phyloP scores from a whole-genome alignment of 37 sponge, comb jelly and placozoan species.

The Beroe forskalii region DNA sequence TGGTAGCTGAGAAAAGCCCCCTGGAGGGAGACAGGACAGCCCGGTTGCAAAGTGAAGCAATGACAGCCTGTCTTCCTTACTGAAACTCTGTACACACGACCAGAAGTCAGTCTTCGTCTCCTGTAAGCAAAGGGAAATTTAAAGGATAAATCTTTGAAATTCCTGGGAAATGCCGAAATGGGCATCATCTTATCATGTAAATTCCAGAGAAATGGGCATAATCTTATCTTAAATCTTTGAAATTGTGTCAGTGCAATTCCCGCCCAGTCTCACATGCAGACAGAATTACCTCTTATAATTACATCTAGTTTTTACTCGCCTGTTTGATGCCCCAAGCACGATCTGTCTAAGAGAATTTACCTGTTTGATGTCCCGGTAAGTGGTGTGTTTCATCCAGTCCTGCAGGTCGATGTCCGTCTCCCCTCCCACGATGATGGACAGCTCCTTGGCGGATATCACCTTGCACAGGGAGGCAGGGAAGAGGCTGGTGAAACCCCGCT shows the following conservation, averaged over 20 bases:
- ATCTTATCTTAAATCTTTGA: no score
- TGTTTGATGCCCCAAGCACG: no score
- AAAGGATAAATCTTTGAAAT: no score
- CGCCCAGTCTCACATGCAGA: no score
- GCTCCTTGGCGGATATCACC: background rate
- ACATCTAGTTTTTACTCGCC: no score
- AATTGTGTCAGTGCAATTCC: no score
- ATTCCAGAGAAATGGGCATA: no score
- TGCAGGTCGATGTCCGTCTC: background rate
- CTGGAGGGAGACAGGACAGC: background rate
- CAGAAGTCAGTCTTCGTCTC: slow-evolving; percentile 5
- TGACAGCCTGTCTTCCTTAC: background rate
- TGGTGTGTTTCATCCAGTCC: slow-evolving; percentile 4
- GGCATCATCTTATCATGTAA: no score
- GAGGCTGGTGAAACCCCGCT: background rate
- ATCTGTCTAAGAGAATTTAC: no score
- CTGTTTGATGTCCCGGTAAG: background rate
- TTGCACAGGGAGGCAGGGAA: background rate
- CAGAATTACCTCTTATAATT: no score
- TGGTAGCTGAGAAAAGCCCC: slow-evolving; percentile 3
- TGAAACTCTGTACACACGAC: slow-evolving; percentile 1
- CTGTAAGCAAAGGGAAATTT: background rate
- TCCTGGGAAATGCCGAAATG: no score
- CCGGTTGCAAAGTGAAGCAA: slow-evolving; percentile 57
- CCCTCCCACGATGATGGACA: background rate